Evolutionary conservation across 1,140 invertebrate genomes (phyloP).

Genomic region (Andricus grossulariae): DNA sequence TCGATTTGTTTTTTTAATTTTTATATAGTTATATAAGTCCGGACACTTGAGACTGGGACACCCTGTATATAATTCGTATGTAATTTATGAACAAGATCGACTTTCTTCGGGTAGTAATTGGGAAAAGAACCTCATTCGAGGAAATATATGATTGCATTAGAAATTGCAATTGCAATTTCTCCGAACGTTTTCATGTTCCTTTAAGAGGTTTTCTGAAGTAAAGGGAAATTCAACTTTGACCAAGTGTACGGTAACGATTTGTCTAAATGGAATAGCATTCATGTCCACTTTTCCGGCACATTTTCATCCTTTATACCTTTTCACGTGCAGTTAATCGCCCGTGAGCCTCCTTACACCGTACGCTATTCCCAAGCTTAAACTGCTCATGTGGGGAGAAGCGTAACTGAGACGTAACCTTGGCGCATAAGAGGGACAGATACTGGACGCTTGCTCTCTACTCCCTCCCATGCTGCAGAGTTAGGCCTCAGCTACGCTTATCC

Average conservation of each 20-base stretch:
- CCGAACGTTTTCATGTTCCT: neutral
- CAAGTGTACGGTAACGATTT: neutral
- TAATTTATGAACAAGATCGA: neutral
- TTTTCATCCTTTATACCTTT: neutral
- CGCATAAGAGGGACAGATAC: no score
- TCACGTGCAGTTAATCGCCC: conserved; percentile 20
- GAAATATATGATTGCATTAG: conserved; percentile 19
- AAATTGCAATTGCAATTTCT: conserved; percentile 11
- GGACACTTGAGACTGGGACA: no score
- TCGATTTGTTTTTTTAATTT: no score
- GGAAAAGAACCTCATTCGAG: neutral
- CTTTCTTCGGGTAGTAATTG: neutral
- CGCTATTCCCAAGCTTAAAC: no score
- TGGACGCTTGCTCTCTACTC: no score
- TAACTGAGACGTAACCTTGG: no score
- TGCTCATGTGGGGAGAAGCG: no score
- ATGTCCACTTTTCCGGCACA: neutral
- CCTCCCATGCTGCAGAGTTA: no score
- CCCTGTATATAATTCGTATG: no score
- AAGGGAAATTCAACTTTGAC: neutral
- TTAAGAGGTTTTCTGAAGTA: neutral
- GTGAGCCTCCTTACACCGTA: no score
- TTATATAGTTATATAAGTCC: no score
- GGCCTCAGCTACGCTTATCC: no score
- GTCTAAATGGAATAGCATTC: conserved; percentile 21